These are phyloP conservation scores for Charaxes varanes DNA, from an alignment of 1,140 invertebrate genomes.

Conservation along the genomic window DNA sequence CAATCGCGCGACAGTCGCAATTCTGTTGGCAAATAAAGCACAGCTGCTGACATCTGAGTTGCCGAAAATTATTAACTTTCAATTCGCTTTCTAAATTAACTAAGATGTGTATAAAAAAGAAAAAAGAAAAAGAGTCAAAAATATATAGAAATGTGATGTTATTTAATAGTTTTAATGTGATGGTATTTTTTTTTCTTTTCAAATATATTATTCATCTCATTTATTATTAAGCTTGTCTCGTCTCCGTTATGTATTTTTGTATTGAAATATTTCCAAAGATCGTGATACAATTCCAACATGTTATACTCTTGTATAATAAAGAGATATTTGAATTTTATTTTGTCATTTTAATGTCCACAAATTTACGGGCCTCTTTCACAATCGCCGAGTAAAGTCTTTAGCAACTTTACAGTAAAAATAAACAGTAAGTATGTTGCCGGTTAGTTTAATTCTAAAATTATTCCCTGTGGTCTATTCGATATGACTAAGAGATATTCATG, in stretches of 20 bases:
- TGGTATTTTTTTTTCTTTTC: too few relatives aligned
- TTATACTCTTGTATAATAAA: slow-evolving; percentile 9
- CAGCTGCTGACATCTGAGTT: background rate
- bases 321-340: slow-evolving; percentile 1
- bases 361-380: too few relatives aligned
- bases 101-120: slow-evolving; percentile 10
- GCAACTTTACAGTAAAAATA: too few relatives aligned
- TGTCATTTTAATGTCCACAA: background rate
- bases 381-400: too few relatives aligned
- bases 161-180: slow-evolving; percentile 28
- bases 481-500: too few relatives aligned
- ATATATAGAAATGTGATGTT: slow-evolving; percentile 34
- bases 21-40: background rate
- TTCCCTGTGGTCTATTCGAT: too few relatives aligned
- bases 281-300: background rate
- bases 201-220: too few relatives aligned
- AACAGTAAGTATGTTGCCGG: too few relatives aligned
- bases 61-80: background rate
- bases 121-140: too few relatives aligned
- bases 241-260: too few relatives aligned
- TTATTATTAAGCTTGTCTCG: slow-evolving; percentile 9
- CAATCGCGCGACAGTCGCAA: too few relatives aligned
- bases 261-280: slow-evolving; percentile 11
- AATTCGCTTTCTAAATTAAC: slow-evolving; percentile 4
- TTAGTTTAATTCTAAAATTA: too few relatives aligned